Evolutionary conservation across 2,888 invertebrate species (phyloP).

Genomic region (Limenitis camilla): DNA sequence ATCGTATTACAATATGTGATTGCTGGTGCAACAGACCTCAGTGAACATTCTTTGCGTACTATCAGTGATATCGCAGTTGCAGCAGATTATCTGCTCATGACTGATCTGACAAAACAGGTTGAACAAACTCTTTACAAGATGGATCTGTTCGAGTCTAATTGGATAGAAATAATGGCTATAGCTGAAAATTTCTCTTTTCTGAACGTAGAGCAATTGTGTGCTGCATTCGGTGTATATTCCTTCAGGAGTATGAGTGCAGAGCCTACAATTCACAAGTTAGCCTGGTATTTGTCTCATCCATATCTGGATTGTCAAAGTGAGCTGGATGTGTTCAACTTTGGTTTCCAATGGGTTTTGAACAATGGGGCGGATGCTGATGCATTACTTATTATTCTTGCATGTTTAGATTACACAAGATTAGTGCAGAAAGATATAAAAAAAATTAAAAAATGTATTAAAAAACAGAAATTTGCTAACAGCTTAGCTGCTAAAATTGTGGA

Average conservation of each 20-base stretch:
- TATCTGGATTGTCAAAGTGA: slow-evolving; percentile 47
- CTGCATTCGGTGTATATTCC: slow-evolving; percentile 46
- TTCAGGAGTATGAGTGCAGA: slow-evolving; percentile 50
- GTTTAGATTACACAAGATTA: slow-evolving; percentile 48
- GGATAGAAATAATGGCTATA: slow-evolving; percentile 49
- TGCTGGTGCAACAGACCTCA: slow-evolving; percentile 49
- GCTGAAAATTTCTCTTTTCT: slow-evolving; percentile 44
- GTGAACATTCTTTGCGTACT: slow-evolving; percentile 38
- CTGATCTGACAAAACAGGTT: slow-evolving; percentile 56
- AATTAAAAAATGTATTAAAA: slow-evolving; percentile 33
- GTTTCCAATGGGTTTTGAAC: slow-evolving; percentile 48
- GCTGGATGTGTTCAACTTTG: slow-evolving; percentile 55
- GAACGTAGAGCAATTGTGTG: slow-evolving; percentile 41
- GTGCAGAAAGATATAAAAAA: slow-evolving; percentile 35
- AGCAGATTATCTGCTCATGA: slow-evolving; percentile 58
- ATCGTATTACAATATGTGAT: slow-evolving; percentile 49
- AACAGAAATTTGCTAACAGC: slow-evolving; percentile 37
- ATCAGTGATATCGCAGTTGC: slow-evolving; percentile 48
- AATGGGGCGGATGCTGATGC: slow-evolving; percentile 45
- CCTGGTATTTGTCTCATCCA: slow-evolving; percentile 63
- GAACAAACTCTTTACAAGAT: slow-evolving; percentile 43
- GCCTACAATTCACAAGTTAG: slow-evolving; percentile 42
- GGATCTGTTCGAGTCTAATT: slow-evolving; percentile 41
- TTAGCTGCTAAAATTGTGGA: slow-evolving; percentile 45
- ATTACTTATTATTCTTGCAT: slow-evolving; percentile 48